Evolutionary conservation across 2,888 invertebrate species (phyloP), one percentile per base, ranked within the genome.

Genomic region (Aphidoletes aphidimyza): DNA sequence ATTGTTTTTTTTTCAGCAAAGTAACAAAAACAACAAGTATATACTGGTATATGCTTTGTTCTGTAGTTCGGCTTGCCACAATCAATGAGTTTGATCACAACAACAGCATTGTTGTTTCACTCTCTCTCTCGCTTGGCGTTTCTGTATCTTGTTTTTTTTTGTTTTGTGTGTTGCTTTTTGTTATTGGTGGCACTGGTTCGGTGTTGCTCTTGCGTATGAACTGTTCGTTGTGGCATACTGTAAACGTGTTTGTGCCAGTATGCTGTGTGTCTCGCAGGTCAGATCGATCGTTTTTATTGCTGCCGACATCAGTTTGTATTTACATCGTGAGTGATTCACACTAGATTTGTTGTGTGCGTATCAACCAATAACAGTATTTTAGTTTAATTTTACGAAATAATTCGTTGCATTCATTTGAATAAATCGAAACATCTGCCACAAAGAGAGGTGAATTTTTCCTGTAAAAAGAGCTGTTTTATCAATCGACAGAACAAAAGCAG

Each of bases 321-420:
- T 34, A 69, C 69, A 69, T 69, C 69, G 30, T 6, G 69, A 69
- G 34, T 26, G 69, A 69, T 69, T 69, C 69, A 69, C 69, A 47
- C 11, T 19, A 3, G 3, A 17, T 69, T 6, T 69, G 26, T 69
- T 54, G n/a, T 22, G n/a, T 11, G 54, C 17, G n/a, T n/a, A n/a
- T n/a, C n/a, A n/a, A n/a, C n/a, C n/a, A n/a, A n/a, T n/a, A n/a
- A n/a, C n/a, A n/a, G n/a, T n/a, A n/a, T n/a, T n/a, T n/a, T n/a
- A n/a, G n/a, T n/a, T n/a, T n/a, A n/a, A n/a, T n/a, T n/a, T n/a
- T n/a, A 2, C 22, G 0, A n/a, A 54, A 54, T 22, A 54, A 54
- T 2, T 54, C 22, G 54, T 54, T 54, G 54, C 54, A 54, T 54
- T 54, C 22, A 14, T 6, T 17, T 47, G 19, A 47, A 47, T 19